Percentiles rank a stretch among this genome's conserved stretches.
Evolutionary conservation across 2,113 vertebrate genomes (phyloP).

Genomic region (Zapornia atra): DNA sequence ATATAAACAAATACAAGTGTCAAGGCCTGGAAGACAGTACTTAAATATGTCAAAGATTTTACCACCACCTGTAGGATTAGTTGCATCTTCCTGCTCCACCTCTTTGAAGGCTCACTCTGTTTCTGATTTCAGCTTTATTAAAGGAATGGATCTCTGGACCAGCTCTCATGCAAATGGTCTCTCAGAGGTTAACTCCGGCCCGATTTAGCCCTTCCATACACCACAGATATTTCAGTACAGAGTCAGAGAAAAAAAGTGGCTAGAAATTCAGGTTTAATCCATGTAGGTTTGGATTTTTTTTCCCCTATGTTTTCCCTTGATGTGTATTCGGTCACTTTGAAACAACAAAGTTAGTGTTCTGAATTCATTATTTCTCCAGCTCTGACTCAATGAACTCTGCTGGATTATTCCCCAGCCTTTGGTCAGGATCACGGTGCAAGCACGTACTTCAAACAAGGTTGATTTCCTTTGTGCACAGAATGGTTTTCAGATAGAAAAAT

Average conservation of each 20-base stretch:
- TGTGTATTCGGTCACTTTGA: neutral
- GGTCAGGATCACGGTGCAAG: neutral
- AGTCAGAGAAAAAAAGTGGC: neutral
- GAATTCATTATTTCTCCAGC: neutral
- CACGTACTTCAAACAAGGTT: neutral
- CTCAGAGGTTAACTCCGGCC: neutral
- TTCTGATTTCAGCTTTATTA: neutral
- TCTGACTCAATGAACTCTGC: neutral
- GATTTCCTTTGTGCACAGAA: neutral
- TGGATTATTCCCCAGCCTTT: neutral
- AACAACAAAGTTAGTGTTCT: neutral
- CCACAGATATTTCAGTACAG: neutral
- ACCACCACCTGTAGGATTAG: neutral
- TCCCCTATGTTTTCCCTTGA: neutral
- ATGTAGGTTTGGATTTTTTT: neutral
- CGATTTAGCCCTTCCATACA: neutral
- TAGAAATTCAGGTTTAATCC: neutral
- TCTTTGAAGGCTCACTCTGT: neutral
- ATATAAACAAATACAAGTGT: neutral
- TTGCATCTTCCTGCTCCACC: neutral
- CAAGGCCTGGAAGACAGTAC: neutral
- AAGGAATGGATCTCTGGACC: neutral
- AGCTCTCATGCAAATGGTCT: rapidly evolving
- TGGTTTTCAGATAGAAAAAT: neutral
- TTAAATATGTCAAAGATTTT: neutral